Base-by-base conservation (phyloP, 2,113 vertebrate species). In the Istiophorus platypterus region DNA sequence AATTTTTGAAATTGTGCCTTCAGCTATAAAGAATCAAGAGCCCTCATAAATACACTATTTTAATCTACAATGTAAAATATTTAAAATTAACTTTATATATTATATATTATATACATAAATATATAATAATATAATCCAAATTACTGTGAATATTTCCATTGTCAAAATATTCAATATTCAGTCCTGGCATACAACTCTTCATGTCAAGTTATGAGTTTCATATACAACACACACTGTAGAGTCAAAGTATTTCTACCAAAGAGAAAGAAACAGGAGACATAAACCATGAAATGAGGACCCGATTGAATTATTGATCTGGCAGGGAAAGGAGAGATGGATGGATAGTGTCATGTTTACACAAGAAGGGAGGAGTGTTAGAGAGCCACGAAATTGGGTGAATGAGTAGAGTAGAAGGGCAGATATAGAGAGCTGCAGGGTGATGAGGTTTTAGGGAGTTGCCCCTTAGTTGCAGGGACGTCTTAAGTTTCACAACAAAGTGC, bases 301-400 rank as follows among this genome's bases (percentile, higher is more conserved):
- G 18, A 91, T 62, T 95, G 70, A 95, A 95, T 95, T 92, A 95
- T 95, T 95, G 81, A 95, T 92, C 81, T 34, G 29, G 57, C 86
- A 68, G 73, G 80, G 92, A 90, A 92, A 94, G 85, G 42, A 88
- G 92, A 93, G 91, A 82, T 80, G 76, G 77, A 79, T 41, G 45
- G 65, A 59, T 31, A 34, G 93, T 89, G 81, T 93, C 90, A 58
- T 71, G 90, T 92, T 93, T 81, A 54, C 64, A 78, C 24, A 49
- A 73, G 59, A 75, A 71, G 66, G 42, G n/a, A 66, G 42, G 12
- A 12, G 26, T 54, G 54, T 64, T 24, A 14, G 57, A 62, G 54
- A 69, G 58, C 9, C 76, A 63, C 34, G 65, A 82, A 81, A 42
- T n/a, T 2, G 2, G 41, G 76, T 82, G 61, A 79, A 80, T 81